Base-by-base conservation (phyloP, 2,888 invertebrate species). In the Megalurothrips usitatus region DNA sequence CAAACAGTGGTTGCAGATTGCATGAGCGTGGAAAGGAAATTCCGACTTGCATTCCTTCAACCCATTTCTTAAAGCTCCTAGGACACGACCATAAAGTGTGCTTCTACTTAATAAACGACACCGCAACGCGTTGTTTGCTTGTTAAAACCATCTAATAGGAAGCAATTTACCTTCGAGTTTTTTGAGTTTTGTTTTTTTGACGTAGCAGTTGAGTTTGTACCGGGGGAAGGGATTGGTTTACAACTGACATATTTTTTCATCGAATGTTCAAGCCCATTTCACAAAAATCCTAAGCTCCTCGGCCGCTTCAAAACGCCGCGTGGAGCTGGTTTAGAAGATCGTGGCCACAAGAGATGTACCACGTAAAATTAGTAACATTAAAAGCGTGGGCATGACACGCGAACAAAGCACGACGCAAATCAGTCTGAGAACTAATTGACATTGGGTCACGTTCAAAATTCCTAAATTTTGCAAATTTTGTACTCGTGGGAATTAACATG, bases 381-480 rank as follows among this genome's bases (percentile, higher is more conserved):
- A 75, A 26, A 75, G 68, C 68, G 26, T 75, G 26, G 68, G n/a
- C 26, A 26, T 75, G 68, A 26, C 68, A 26, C 26, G 68, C 68
- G 23, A 75, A 43, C 34, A 75, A 75, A 23, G 23, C n/a, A 75
- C 23, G 23, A 26, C 23, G 68, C 68, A 75, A 26, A 75, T 75
- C 68, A 75, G 68, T 75, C 68, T 75, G 68, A 75, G 26, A 75
- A 26, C 68, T 75, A 75, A 75, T 75, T 75, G 68, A 75, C 68
- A 75, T 75, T 75, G 68, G 68, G 68, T 75, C n/a, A 26, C 23
- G 10, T 75, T 26, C 9, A 26, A 26, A 75, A 43, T 23, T 26
- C 68, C 26, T 75, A 75, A 75, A 26, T 75, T 75, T 75, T 75
- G 68, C 68, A 12, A 75, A 23, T 26, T 12, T 12, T 23, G 9